Base-by-base conservation (phyloP, 1,140 invertebrate species). In the Polypedilum pembai region DNA sequence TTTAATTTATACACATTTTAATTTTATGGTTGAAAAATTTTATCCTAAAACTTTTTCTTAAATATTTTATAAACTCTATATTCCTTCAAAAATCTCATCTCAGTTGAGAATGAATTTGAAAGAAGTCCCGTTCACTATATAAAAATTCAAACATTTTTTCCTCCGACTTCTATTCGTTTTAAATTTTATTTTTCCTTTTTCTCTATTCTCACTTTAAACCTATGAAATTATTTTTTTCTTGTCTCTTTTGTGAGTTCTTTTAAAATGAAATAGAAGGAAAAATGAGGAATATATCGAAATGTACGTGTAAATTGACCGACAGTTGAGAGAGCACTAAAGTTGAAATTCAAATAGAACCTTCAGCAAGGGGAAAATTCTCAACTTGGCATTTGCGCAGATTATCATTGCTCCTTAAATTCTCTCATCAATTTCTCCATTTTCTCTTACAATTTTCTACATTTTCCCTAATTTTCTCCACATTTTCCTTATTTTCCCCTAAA, bases 41-140 rank as follows among this genome's bases (percentile, higher is more conserved):
- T 20, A 18, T 69, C 20, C 3, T 56, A n/a, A n/a, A 12, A 18
- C 65, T 69, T 69, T 69, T 69, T 69, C 10, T 69, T 69, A 21
- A 69, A 69, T 8, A 18, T 69, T 69, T 69, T 69, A 69, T 69
- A 69, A 69, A 69, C 18, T 69, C 18, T 69, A 21, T 8, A 69
- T 69, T 69, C 20, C 20, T 69, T 69, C 17, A 69, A 18, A 18
- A 69, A 18, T 21, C 20, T 69, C 65, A 69, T 69, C 20, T 69
- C 65, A 69, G 12, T 21, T 69, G 20, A 20, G 65, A 69, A n/a
- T 56, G 45, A n/a, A 56, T 56, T 33, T 33, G 1, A 33, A 33
- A 33, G 24, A 33, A 33, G 1, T 33, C 24, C 5, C 24, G 24
- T 33, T 33, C 24, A 33, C 24, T 33, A 5, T 33, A 33, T 33